Percentiles rank a stretch among this genome's conserved stretches.
phyloP scores from a whole-genome alignment of 1,140 invertebrate genomes.

The Rhagoletis pomonella region DNA sequence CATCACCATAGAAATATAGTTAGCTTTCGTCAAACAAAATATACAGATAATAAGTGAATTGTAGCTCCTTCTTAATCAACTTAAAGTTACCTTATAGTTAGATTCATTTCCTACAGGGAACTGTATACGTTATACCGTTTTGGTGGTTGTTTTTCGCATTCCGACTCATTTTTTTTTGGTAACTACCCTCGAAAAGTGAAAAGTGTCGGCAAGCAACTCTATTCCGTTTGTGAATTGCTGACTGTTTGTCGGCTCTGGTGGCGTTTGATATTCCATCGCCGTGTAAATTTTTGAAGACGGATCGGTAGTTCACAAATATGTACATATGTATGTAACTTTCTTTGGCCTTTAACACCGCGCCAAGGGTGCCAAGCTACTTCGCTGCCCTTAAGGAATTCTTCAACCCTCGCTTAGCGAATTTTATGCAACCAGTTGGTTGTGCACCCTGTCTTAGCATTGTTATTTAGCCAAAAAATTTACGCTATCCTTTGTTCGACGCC shows the following conservation, averaged over 20 bases:
- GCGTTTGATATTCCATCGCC: neutral
- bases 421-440: neutral
- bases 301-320: neutral
- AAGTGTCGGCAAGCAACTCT: neutral
- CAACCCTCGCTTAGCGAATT: neutral
- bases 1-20: no score
- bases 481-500: neutral
- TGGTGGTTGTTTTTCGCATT: constrained; percentile 47
- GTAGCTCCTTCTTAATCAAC: no score
- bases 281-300: neutral
- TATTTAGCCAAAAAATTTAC: neutral
- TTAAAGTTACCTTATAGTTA: no score
- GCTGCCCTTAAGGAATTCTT: neutral
- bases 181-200: neutral
- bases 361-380: neutral
- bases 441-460: neutral
- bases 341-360: constrained; percentile 8
- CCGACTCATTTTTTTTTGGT: neutral
- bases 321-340: neutral
- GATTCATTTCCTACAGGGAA: neutral
- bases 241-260: neutral
- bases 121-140: neutral
- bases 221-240: neutral
- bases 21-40: no score
- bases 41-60: no score